Evolutionary conservation across 2,797 vertebrate genomes (phyloP), one percentile per base, ranked within the genome.

Genomic region (Falco peregrinus): DNA sequence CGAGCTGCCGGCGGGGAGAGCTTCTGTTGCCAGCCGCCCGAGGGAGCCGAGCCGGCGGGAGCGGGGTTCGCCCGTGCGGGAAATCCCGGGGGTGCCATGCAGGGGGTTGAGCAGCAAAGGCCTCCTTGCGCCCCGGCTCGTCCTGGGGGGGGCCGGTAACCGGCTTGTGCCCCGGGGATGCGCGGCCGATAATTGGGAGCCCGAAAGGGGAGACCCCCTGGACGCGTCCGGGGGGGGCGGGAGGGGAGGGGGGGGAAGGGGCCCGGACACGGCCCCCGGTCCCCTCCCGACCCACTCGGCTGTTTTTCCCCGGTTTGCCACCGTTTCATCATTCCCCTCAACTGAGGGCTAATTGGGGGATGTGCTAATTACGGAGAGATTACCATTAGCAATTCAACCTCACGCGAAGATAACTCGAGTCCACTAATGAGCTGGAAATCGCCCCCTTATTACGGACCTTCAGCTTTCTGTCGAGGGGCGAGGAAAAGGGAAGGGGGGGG

Each of bases 361-460:
- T 14, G 63, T 39, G 84, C 95, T 95, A 89, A 93, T 94, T 91
- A 86, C 14, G 21, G 68, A 61, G 70, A 64, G 24, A 74, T 54
- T 45, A 69, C 68, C 53, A 45, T 84, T 64, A 90, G 81, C 79
- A 82, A 91, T 84, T 87, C 88, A 83, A 47, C 87, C 88, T 94
- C 83, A 86, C 43, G 67, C 8, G 13, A 54, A 53, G 43, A 37
- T 48, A 78, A 54, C 74, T 82, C 25, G 54, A 73, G 70, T 11
- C 51, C 48, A 16, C 69, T 59, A 89, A 82, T 7, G 89, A 91
- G 64, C 50, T 68, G 53, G 45, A 88, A 88, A 83, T 75, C 24
- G 1, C 56, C 28, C 45, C 59, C 59, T 79, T 60, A 33, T n/a
- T 76, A 25, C 10, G 29, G 51, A 53, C 7, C 15, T 54, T 48